Evolutionary conservation across 1,140 invertebrate genomes (phyloP), one percentile per base, ranked within the genome.

Genomic region (Heliconius melpomene): DNA sequence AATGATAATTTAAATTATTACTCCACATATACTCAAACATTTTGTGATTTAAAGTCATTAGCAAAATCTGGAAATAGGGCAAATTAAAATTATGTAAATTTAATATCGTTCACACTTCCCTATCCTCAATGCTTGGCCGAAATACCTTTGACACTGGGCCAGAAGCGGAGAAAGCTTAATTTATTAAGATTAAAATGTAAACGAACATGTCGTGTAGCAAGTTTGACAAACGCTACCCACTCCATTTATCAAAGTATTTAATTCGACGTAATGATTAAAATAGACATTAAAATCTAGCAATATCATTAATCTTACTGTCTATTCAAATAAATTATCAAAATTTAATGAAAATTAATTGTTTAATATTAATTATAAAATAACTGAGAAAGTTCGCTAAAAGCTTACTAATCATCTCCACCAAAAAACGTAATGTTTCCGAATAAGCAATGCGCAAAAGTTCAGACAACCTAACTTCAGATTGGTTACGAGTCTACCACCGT

Each of bases 101-200:
- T 38, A 40, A 38, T 38, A 72, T 72, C 36, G 7, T 72, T 38
- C 71, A 38, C 71, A 72, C 83, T 90, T 90, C 87, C 89, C 87
- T 85, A 88, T 87, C 82, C 74, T 73, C 78, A 75, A 75, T 52
- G 83, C 83, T 52, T 86, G 90, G 82, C 87, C 91, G 85, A 90
- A 82, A 89, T 90, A 84, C 84, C 86, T 89, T 91, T 92, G 91
- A 91, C 82, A 78, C 40, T 75, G 79, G 76, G 90, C 90, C 90
- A 93, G 84, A 89, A 88, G 88, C 84, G 81, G 87, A 88, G 88
- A 91, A 91, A 90, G 89, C 83, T 74, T 85, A 79, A 88, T 88
- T 87, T 86, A 88, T 89, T 83, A 74, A 72, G 80, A 87, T 89
- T 81, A 87, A 88, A 84, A 89, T 76, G 78, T 84, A 85, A 84